Base-by-base conservation (phyloP, 2,888 invertebrate species). In the Phyllotreta striolata region DNA sequence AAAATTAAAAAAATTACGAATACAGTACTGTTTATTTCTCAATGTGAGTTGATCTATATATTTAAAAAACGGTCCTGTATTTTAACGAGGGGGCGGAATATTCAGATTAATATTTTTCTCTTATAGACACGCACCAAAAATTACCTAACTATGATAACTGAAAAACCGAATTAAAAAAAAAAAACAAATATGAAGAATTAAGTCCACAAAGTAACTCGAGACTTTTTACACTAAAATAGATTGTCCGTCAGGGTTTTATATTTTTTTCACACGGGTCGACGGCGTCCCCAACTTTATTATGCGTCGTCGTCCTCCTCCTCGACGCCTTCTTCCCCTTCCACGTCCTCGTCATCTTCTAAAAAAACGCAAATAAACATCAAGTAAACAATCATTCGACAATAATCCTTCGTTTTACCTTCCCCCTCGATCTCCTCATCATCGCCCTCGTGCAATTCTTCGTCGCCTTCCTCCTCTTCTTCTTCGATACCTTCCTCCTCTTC, bases 401-500 rank as follows among this genome's bases (percentile, higher is more conserved):
- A 46, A 34, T 10, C n/a, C 35, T 24, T 24, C 24, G 4, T 24
- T 40, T 13, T 73, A 82, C 82, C 82, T 79, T 82, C 82, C 14
- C 81, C 81, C 66, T 82, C 82, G 57, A 81, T 74, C 72, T 82
- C 82, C 54, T 81, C 81, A 60, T 82, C 82, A 55, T 82, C 82
- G 41, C 81, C 82, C 75, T 82, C 82, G 49, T 81, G 81, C 35
- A 82, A 70, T 64, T 82, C 82, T 55, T 82, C 82, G 64, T 82
- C 82, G 10, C 82, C 82, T 56, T 81, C 82, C 56, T 82, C 82
- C 66, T 82, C 82, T 62, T 81, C 81, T 60, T 79, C 79, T 57
- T 80, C 80, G 54, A 76, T 77, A 38, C 75, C 78, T 62, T 80
- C 80, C 57, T 81, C 86, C 67, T 86, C 87, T 63, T 89, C 89